These are phyloP conservation scores for Geotrypetes seraphini DNA, from an alignment of 2,797 vertebrate species.

Conservation along the genomic window DNA sequence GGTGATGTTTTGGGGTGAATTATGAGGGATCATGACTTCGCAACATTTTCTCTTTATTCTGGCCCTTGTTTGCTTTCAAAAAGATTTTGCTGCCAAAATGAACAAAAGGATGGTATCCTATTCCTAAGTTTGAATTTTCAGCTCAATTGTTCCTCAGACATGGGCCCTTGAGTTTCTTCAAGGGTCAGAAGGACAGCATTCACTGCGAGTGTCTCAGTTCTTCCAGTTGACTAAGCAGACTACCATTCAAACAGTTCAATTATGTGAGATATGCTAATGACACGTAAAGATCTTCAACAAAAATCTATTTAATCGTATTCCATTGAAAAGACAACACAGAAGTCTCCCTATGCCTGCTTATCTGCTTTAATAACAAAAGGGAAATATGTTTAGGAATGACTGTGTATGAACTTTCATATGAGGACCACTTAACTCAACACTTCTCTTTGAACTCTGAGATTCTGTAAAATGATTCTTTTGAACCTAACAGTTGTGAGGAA, in stretches of 20 bases:
- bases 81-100: slow-evolving; percentile 32
- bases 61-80: slow-evolving; percentile 35
- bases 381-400: slow-evolving; percentile 1
- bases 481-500: slow-evolving; percentile 45
- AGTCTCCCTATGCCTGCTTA: background rate
- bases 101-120: slow-evolving; percentile 47
- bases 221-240: slow-evolving; percentile 34
- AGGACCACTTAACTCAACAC: slow-evolving; percentile 22
- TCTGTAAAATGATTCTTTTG: slow-evolving; percentile 49
- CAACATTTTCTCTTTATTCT: slow-evolving; percentile 35
- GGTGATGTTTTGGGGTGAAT: too few relatives aligned
- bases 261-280: slow-evolving; percentile 45
- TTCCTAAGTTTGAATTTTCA: slow-evolving; percentile 45
- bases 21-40: slow-evolving; percentile 38
- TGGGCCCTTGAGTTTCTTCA: slow-evolving; percentile 33
- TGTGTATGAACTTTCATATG: slow-evolving; percentile 34
- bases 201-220: too few relatives aligned
- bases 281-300: slow-evolving; percentile 14
- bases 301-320: slow-evolving; percentile 1
- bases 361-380: slow-evolving; percentile 24
- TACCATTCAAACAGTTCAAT: slow-evolving; percentile 16
- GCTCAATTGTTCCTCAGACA: slow-evolving; percentile 26
- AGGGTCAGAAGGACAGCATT: too few relatives aligned
- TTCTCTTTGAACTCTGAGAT: slow-evolving; percentile 35
- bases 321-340: slow-evolving; percentile 17